Base-by-base conservation (phyloP, 2,888 invertebrate species). In the Oligia fasciuncula region DNA sequence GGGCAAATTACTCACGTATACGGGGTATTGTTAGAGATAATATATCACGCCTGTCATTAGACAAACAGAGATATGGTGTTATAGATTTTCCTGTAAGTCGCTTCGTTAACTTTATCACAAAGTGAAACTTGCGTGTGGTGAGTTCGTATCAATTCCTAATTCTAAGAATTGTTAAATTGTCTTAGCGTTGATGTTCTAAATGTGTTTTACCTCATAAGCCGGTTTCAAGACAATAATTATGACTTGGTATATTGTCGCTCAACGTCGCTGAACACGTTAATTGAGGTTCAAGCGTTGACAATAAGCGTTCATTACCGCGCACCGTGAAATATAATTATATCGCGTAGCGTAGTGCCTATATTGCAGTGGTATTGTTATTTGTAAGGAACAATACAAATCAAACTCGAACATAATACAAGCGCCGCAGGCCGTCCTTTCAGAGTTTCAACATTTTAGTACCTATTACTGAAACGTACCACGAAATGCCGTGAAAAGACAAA, bases 281-380 rank as follows among this genome's bases (percentile, higher is more conserved):
- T 84, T 84, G 84, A 70, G 57, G 51, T 84, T 70, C 65, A 84
- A 69, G 69, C 79, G 84, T 82, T 62, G 65, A 65, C 79, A 65
- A 70, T 69, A 73, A 79, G 49, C 65, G 69, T 62, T 70, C 43
- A 79, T 82, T 82, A 84, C 66, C 71, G 51, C 60, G 60, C 51
- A 76, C 69, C 60, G 70, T 77, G 29, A 77, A 62, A 67, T 70
- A 77, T 77, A 72, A 83, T 62, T 71, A 73, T 14, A 73, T 54
- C 46, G 51, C 51, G 60, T 60, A 68, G 67, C 57, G 63, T 73
- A 68, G 57, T 57, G 62, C 83, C 71, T 62, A n/a, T 67, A 73
- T 74, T 74, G 51, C 81, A 70, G 17, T n/a, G 14, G 14, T 71
- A 43, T 67, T 67, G 60, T 54, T 54, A 46, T 68, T 69, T 72